phyloP scores from a whole-genome alignment of 2,113 vertebrate genomes.

The Hipposideros armiger region DNA sequence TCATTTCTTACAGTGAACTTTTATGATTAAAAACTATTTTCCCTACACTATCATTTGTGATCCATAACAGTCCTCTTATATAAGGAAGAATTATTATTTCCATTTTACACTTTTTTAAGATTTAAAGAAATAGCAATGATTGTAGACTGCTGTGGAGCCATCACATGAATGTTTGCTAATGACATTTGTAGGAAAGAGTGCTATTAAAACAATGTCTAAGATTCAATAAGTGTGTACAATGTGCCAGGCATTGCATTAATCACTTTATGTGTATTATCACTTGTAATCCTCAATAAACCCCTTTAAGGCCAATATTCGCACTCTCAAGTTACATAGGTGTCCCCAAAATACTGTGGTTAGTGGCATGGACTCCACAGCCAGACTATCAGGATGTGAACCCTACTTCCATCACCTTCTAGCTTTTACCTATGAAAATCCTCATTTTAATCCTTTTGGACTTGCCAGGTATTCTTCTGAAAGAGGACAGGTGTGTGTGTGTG shows the following conservation, averaged over 20 bases:
- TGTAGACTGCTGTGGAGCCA: not conserved
- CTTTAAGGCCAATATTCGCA: not conserved
- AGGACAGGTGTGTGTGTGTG: not conserved
- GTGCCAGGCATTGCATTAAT: not conserved
- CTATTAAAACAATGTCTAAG: constrained; percentile 12
- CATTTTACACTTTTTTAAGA: not conserved
- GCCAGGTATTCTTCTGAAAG: not conserved
- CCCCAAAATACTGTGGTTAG: not conserved
- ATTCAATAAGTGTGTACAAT: not conserved
- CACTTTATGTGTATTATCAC: not conserved
- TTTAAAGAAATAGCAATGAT: not conserved
- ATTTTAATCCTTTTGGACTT: not conserved
- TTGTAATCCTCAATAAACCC: not conserved
- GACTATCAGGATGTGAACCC: no score
- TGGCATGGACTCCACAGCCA: not conserved
- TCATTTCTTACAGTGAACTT: constrained; percentile 15
- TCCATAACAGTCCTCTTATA: not conserved
- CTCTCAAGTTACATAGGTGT: not conserved
- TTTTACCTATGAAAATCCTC: constrained; percentile 13
- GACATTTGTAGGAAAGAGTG: not conserved
- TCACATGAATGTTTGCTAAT: not conserved
- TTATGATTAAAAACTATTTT: constrained; percentile 24
- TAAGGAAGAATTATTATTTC: not conserved
- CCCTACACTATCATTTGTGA: not conserved
- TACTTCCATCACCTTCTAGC: not conserved